A percentile compares a stretch with the other conserved stretches of the same genome.
These are phyloP conservation scores for Ramazzottius varieornatus DNA, from an alignment of 2,888 invertebrate species.

Conservation along the genomic window DNA sequence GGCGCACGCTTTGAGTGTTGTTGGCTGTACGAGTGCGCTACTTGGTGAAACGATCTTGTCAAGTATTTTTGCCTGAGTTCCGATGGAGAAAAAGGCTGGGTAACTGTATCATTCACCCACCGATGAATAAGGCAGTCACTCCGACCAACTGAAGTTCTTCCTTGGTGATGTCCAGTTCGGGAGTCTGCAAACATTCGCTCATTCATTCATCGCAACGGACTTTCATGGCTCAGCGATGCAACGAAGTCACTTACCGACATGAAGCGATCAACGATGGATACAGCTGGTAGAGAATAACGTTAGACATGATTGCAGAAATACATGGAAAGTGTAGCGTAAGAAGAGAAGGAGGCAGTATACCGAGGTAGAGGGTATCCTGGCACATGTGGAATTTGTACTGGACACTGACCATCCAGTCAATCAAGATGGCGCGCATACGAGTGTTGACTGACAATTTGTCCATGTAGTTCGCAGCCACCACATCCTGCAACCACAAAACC, in stretches of 20 bases:
- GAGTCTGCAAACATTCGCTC: neutral
- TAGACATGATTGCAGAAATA: no score
- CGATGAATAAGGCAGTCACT: constrained; percentile 57
- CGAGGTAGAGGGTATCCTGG: constrained; percentile 64
- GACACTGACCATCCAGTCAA: constrained; percentile 83
- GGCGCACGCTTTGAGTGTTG: no score
- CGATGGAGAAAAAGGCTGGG: no score
- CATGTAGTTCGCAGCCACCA: neutral
- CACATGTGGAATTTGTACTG: constrained; percentile 56
- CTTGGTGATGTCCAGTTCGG: constrained; percentile 30
- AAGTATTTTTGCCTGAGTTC: no score
- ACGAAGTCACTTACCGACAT: constrained; percentile 42
- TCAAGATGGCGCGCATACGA: constrained; percentile 59
- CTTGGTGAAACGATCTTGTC: no score
- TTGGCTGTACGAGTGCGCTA: no score
- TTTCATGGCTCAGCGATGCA: no score
- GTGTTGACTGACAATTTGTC: constrained; percentile 30
- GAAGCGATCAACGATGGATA: constrained; percentile 65
- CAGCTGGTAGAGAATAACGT: no score
- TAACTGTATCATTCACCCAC: no score
- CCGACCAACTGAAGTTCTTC: constrained; percentile 61
- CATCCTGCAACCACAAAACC: neutral
- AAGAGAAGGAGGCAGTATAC: no score
- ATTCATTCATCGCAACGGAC: neutral
- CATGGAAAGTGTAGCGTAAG: no score